A percentile compares a stretch with the other conserved stretches of the same genome.
Evolutionary conservation across 2,888 invertebrate species (phyloP).

Genomic region (Dusona sp.): DNA sequence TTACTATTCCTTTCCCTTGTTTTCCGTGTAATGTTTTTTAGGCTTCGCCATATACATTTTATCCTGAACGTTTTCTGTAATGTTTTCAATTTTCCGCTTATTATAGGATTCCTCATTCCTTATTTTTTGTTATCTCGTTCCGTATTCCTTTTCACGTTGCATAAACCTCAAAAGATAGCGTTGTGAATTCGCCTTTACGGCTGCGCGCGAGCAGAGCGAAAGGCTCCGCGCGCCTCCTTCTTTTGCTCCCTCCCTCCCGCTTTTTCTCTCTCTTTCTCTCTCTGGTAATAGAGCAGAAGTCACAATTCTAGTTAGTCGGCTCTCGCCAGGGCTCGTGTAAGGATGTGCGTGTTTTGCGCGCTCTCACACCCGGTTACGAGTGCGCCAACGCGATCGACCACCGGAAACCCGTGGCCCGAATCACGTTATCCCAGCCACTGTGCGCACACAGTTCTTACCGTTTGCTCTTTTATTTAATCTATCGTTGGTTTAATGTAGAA

Average conservation of each 20-base stretch:
- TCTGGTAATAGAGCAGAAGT: constrained; percentile 37
- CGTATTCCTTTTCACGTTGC: not conserved
- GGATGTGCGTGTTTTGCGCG: constrained; percentile 73
- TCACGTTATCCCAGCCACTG: constrained; percentile 60
- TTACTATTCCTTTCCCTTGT: not conserved
- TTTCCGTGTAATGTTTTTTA: not conserved
- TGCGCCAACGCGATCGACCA: constrained; percentile 69
- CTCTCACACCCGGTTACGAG: constrained; percentile 65
- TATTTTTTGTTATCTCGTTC: not conserved
- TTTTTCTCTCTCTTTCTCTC: not conserved
- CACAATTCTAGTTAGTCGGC: constrained; percentile 74
- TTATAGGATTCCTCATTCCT: constrained; percentile 3
- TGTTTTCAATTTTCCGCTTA: not conserved
- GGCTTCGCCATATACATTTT: not conserved
- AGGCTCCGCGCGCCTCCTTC: constrained; percentile 6
- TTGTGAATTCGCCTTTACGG: constrained; percentile 35
- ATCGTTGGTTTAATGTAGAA: not conserved
- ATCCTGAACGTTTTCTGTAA: not conserved
- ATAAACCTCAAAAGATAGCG: not conserved
- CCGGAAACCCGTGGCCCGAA: constrained; percentile 66
- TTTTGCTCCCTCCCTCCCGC: not conserved
- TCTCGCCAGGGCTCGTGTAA: constrained; percentile 78
- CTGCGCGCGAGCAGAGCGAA: not conserved
- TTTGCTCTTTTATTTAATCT: constrained; percentile 43
- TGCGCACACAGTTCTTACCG: constrained; percentile 65